Evolutionary conservation across 2,888 invertebrate genomes (phyloP).

Genomic region (Cistogaster globosa): DNA sequence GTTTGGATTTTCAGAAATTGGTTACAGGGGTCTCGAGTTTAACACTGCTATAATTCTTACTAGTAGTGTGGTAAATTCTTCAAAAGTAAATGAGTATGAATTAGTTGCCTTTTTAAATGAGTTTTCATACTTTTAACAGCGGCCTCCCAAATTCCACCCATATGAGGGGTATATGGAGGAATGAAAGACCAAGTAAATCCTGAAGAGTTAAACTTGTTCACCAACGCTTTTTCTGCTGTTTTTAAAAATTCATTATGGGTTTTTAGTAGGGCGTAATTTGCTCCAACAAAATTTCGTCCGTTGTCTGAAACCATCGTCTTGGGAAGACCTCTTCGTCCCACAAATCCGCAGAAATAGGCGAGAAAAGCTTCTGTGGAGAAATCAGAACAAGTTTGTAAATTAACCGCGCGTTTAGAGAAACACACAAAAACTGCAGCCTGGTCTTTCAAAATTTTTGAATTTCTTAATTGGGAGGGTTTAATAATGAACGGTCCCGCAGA

Average conservation of each 20-base stretch:
- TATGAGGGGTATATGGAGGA: conserved; percentile 33
- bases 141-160: conserved; percentile 52
- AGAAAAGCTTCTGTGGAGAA: too few relatives aligned
- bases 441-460: conserved; percentile 44
- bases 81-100: conserved; percentile 18
- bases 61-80: conserved; percentile 36
- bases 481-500: too few relatives aligned
- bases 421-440: too few relatives aligned
- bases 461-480: neutral
- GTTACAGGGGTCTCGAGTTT: conserved; percentile 36
- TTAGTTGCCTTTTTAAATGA: conserved; percentile 28
- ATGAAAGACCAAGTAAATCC: conserved; percentile 51
- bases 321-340: too few relatives aligned
- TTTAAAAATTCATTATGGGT: too few relatives aligned
- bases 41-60: conserved; percentile 26
- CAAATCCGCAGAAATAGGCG: neutral
- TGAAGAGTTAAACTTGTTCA: conserved; percentile 8
- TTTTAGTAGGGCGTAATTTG: too few relatives aligned
- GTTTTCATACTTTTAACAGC: conserved; percentile 39
- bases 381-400: too few relatives aligned
- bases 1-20: conserved; percentile 28
- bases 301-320: too few relatives aligned
- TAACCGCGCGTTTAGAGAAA: too few relatives aligned
- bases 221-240: conserved; percentile 2
- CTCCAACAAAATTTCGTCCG: too few relatives aligned